These are phyloP conservation scores for Rhinogobius similis DNA, from an alignment of 2,113 vertebrate species.

Conservation along the genomic window DNA sequence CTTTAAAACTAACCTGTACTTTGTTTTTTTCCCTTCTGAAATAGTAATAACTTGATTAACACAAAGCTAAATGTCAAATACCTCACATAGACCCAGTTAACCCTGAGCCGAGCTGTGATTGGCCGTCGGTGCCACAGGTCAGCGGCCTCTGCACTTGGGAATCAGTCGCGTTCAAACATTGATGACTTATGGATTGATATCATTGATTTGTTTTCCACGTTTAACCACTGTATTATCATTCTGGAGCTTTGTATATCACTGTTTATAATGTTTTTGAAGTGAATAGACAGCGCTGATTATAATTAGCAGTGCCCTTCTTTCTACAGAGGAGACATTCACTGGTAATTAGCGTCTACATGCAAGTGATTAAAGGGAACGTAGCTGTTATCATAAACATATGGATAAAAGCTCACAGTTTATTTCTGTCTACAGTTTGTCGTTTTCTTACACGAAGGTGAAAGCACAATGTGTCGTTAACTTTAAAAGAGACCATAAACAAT, in stretches of 20 bases:
- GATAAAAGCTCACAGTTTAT: background rate
- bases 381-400: background rate
- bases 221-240: background rate
- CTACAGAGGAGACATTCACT: background rate
- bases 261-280: background rate
- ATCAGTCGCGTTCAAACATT: slow-evolving; percentile 2
- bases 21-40: too few relatives aligned
- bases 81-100: slow-evolving; percentile 1
- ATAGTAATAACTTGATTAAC: background rate
- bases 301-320: background rate
- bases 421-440: too few relatives aligned
- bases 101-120: background rate
- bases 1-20: too few relatives aligned
- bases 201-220: background rate
- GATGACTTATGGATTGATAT: slow-evolving; percentile 16
- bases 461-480: too few relatives aligned
- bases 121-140: background rate
- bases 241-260: background rate
- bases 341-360: background rate
- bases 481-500: too few relatives aligned
- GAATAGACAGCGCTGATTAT: background rate
- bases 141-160: background rate
- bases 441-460: too few relatives aligned
- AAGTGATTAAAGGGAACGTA: background rate
- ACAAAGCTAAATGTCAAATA: background rate